phyloP scores from a whole-genome alignment of 2,888 invertebrate genomes.

The Drosophila macrospina region DNA sequence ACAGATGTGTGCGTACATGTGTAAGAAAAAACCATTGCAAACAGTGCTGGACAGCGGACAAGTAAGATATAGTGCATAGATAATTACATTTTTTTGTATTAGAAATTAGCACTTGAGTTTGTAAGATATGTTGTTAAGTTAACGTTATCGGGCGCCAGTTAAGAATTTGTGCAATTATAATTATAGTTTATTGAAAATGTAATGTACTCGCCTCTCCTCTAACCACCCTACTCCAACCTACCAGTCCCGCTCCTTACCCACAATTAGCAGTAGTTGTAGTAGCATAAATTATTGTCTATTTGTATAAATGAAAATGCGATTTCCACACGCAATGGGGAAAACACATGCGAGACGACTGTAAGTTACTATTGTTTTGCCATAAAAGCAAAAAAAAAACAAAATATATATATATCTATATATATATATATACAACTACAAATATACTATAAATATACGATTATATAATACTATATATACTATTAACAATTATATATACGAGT shows the following conservation, averaged over 20 bases:
- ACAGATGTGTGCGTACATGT: constrained; percentile 12
- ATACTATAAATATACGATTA: constrained; percentile 40
- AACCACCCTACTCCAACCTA: not conserved
- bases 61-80: constrained; percentile 53
- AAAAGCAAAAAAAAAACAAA: constrained; percentile 30
- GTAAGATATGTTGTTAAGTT: constrained; percentile 51
- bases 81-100: too few species aligned
- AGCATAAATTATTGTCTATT: constrained; percentile 66
- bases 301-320: constrained; percentile 55
- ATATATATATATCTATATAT: too few species aligned
- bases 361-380: constrained; percentile 80
- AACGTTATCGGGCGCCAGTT: constrained; percentile 39
- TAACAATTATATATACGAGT: constrained; percentile 21
- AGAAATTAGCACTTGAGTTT: constrained; percentile 52
- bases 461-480: constrained; percentile 40
- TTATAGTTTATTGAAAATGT: constrained; percentile 37
- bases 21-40: constrained; percentile 24
- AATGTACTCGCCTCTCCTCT: not conserved
- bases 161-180: constrained; percentile 49
- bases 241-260: not conserved
- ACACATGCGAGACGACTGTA: constrained; percentile 68
- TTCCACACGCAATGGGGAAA: constrained; percentile 36
- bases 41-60: constrained; percentile 60
- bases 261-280: constrained; percentile 59
- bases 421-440: constrained; percentile 40